A percentile compares a stretch with the other conserved stretches of the same genome.
Evolutionary conservation across 2,113 vertebrate genomes (phyloP).

Genomic region (Ptyas mucosa): DNA sequence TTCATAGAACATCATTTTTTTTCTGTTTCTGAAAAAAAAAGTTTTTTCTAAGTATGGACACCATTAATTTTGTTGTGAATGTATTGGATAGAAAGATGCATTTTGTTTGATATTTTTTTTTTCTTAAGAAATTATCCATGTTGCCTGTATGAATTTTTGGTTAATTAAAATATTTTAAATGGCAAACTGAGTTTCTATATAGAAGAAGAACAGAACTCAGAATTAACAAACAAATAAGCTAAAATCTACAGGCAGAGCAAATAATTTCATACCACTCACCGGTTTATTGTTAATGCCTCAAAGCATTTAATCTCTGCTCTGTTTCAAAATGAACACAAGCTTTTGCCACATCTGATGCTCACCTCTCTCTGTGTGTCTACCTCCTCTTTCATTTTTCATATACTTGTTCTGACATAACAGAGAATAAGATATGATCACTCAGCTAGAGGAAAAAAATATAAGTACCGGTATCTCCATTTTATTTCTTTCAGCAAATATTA

Average conservation of each 20-base stretch:
- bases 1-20: not conserved
- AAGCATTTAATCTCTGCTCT: not conserved
- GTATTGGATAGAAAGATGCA: too few species aligned
- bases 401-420: not conserved
- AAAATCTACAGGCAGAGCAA: not conserved
- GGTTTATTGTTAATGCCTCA: not conserved
- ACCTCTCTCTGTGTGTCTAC: not conserved
- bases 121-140: not conserved
- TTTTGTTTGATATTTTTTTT: not conserved
- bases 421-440: not conserved
- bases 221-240: not conserved
- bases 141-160: not conserved
- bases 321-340: not conserved
- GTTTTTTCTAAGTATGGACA: not conserved
- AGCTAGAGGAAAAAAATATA: not conserved
- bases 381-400: not conserved
- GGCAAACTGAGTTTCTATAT: not conserved
- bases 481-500: not conserved
- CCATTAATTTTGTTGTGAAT: not conserved
- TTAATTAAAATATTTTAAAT: not conserved
- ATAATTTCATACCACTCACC: not conserved
- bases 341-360: not conserved
- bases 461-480: not conserved
- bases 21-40: not conserved
- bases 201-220: not conserved